Evolutionary conservation across 2,113 vertebrate genomes (phyloP), one percentile per base, ranked within the genome.

Genomic region (Ictalurus furcatus): DNA sequence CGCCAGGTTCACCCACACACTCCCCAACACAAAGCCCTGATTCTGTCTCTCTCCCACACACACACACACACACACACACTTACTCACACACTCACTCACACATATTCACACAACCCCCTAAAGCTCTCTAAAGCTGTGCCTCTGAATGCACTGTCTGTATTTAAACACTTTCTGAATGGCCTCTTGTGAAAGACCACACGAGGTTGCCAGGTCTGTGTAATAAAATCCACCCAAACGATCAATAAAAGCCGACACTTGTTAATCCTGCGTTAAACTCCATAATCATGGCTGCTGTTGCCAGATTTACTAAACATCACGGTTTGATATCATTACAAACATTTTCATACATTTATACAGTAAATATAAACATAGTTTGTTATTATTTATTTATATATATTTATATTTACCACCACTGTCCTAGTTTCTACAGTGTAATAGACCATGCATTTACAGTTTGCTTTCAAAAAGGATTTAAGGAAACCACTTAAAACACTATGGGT

Each of bases 1-100:
- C 30, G 11, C 71, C 89, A 84, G 82, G 59, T 37, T 71, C 13
- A 63, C 48, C 74, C 44, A 7, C 58, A 76, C 81, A 61, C 63
- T 61, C 34, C n/a, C 34, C 71, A 82, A 76, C 63, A 88, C 78
- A 90, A 83, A 86, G 67, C 19, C 58, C 7, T 34, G 28, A n/a
- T 88, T 88, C 78, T 88, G 16, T 76, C 25, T 74, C 61, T 59
- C 30, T 44, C 34, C 9, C 25, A 1, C 44, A 25, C 37, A 34
- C 19, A 19, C 71, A 11, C 34, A 6, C 34, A 1, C 19, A 40
- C 14, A 34, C 13, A 69, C 37, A 34, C 13, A 30, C 71, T 44
- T 7, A 58, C 65, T 16, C 37, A 48, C 63, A 44, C 73, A 87
- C 84, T 19, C n/a, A 34, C 86, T 52, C 86, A 61, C 37, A 52